Evolutionary conservation across 2,797 vertebrate genomes (phyloP).

Genomic region (Xyrichtys novacula): DNA sequence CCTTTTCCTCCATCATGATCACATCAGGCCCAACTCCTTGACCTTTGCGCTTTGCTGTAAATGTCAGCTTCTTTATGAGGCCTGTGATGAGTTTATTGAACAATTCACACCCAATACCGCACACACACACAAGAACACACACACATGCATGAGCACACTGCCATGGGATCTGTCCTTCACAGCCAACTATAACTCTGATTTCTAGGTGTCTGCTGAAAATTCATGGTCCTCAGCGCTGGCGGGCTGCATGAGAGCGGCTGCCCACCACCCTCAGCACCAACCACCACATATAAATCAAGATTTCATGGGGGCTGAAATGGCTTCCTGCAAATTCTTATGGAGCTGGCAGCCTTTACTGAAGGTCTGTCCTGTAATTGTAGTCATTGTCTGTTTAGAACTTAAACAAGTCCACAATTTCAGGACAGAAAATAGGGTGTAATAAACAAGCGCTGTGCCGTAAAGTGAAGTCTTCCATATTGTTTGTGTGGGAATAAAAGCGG

Average conservation of each 20-base stretch:
- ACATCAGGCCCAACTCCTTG: conserved; percentile 79
- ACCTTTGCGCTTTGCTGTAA: conserved; percentile 82
- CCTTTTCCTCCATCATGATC: conserved; percentile 79
- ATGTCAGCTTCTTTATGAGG: conserved; percentile 85
- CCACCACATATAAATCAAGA: conserved; percentile 63
- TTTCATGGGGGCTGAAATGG: conserved; percentile 62
- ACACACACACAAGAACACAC: conserved; percentile 36
- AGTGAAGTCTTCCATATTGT: conserved; percentile 25
- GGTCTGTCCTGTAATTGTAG: conserved; percentile 34
- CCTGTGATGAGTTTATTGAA: conserved; percentile 84
- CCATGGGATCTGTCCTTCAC: conserved; percentile 68
- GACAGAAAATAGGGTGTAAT: conserved; percentile 10
- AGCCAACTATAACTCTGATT: conserved; percentile 73
- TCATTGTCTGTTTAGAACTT: conserved; percentile 28
- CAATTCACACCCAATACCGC: conserved; percentile 68
- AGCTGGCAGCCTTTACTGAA: conserved; percentile 41
- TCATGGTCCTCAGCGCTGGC: conserved; percentile 53
- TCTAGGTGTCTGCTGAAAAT: conserved; percentile 66
- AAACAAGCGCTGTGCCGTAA: conserved; percentile 20
- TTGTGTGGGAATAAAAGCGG: conserved; percentile 30
- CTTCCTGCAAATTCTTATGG: conserved; percentile 40
- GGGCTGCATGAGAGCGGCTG: conserved; percentile 42
- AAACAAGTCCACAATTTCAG: conserved; percentile 34
- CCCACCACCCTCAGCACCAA: conserved; percentile 46
- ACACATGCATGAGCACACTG: conserved; percentile 15